phyloP scores from a whole-genome alignment of 2,888 invertebrate genomes.

The Epistrophe grossulariae region DNA sequence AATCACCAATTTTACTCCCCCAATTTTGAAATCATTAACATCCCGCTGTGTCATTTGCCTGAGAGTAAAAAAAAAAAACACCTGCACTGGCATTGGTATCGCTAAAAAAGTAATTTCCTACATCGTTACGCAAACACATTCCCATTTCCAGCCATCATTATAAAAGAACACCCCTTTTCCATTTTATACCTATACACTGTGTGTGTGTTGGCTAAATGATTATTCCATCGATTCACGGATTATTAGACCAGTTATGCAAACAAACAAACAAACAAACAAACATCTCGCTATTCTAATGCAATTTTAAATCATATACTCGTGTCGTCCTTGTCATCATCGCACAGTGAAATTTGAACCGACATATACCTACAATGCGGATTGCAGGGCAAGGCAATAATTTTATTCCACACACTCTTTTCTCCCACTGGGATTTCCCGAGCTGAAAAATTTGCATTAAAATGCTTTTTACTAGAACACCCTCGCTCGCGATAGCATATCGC shows the following conservation, averaged over 20 bases:
- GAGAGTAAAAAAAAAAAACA: conserved; percentile 14
- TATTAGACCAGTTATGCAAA: conserved; percentile 75
- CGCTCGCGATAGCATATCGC: conserved; percentile 32
- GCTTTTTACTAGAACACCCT: conserved; percentile 38
- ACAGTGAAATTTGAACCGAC: conserved; percentile 22
- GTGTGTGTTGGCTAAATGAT: conserved; percentile 33
- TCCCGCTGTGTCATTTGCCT: conserved; percentile 20
- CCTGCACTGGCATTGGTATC: conserved; percentile 1
- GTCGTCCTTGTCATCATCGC: conserved; percentile 4
- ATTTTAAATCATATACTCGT: conserved; percentile 64
- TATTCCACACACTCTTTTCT: neutral
- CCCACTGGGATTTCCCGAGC: conserved; percentile 21
- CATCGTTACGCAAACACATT: conserved; percentile 69
- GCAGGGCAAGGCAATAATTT: neutral
- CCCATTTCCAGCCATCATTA: conserved; percentile 32
- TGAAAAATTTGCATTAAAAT: conserved; percentile 68
- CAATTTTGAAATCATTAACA: conserved; percentile 57
- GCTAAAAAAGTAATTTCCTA: conserved; percentile 71
- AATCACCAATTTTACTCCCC: neutral
- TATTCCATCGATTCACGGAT: conserved; percentile 71
- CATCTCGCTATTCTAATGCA: conserved; percentile 73
- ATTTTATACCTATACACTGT: neutral
- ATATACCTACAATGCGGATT: neutral
- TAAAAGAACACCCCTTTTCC: conserved; percentile 25
- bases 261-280: conserved; percentile 76